Conservation (phyloP, 2,113 vertebrate genomes). For the Syngnathoides biaculeatus region DNA sequence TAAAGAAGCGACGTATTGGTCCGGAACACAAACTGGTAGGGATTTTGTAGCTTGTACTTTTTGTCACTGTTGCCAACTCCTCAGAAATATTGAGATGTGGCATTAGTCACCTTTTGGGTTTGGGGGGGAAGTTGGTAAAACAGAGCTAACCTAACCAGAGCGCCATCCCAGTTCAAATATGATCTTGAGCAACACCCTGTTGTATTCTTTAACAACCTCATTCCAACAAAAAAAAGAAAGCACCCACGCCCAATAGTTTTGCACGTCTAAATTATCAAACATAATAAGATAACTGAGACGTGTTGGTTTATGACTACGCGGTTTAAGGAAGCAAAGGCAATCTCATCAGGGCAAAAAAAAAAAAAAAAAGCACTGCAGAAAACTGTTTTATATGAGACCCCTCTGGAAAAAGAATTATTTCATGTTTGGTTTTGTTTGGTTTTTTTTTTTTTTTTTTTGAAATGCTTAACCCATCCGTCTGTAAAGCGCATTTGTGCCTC, state of each 20-base stretch:
- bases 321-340: conserved; percentile 37
- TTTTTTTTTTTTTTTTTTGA: background rate
- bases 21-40: no score
- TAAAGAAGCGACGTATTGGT: no score
- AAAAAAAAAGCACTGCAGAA: conserved; percentile 12
- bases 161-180: conserved; percentile 12
- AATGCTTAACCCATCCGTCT: conserved; percentile 10
- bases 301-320: conserved; percentile 60
- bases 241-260: conserved; percentile 60
- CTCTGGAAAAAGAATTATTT: conserved; percentile 18
- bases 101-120: no score
- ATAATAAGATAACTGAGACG: conserved; percentile 65
- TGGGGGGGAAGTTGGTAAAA: no score
- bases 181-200: conserved; percentile 10
- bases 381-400: conserved; percentile 17
- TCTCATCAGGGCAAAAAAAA: conserved; percentile 29
- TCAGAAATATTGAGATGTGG: no score
- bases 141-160: background rate
- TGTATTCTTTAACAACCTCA: conserved; percentile 59
- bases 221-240: conserved; percentile 40
- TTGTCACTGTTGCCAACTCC: no score
- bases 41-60: no score
- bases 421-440: no score
- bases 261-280: conserved; percentile 68
- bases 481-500: conserved; percentile 3